phyloP scores from a whole-genome alignment of 92 coral and sea anemone genomes.

The Parazoanthus darwini region DNA sequence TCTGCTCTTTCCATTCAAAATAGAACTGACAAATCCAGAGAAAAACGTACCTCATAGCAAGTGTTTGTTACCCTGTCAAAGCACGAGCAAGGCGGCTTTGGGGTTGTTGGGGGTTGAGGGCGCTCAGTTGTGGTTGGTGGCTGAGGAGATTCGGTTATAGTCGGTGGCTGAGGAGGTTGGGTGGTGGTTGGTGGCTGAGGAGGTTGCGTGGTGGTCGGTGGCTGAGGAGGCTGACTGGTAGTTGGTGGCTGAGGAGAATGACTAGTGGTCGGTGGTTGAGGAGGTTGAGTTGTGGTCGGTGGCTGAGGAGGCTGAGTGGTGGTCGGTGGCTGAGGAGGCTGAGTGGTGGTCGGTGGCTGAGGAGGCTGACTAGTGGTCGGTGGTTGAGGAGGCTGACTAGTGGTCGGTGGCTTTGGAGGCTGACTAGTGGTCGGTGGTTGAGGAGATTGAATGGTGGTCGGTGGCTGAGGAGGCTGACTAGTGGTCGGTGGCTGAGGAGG shows the following conservation, averaged over 20 bases:
- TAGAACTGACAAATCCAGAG: neutral
- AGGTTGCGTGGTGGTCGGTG: neutral
- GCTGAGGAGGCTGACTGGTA: neutral
- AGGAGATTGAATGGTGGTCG: neutral
- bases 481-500: neutral
- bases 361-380: neutral
- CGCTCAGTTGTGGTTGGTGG: slow-evolving; percentile 35
- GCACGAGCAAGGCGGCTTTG: slow-evolving; percentile 56
- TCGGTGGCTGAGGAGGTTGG: neutral
- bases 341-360: neutral
- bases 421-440: neutral
- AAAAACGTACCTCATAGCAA: slow-evolving; percentile 51
- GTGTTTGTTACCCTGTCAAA: slow-evolving; percentile 49
- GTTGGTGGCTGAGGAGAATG: neutral
- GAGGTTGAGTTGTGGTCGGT: neutral
- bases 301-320: slow-evolving; percentile 13
- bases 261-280: slow-evolving; percentile 15
- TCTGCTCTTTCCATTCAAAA: neutral
- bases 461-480: neutral
- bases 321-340: slow-evolving; percentile 16
- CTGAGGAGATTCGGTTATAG: slow-evolving; percentile 11
- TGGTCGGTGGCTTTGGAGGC: neutral
- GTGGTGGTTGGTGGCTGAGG: slow-evolving; percentile 24
- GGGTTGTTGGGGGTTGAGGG: slow-evolving; percentile 31
- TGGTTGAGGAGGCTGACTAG: neutral